Evolutionary conservation across 2,797 vertebrate genomes (phyloP), one percentile per base, ranked within the genome.

Genomic region (Octomys mimax): DNA sequence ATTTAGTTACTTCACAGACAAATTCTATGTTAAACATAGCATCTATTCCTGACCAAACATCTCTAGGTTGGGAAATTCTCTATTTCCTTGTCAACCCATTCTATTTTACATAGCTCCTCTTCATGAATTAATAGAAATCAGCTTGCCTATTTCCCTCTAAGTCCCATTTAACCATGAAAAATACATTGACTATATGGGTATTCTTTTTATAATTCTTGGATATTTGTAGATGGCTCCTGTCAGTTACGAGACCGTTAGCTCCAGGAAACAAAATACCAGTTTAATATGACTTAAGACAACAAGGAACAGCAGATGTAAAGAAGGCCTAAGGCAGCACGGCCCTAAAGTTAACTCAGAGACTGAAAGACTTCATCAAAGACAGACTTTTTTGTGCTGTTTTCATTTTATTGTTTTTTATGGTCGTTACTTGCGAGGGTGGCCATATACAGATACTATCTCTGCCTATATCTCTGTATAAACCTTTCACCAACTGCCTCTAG

Each of bases 121-220:
- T 77, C 31, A 26, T 6, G 4, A 13, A 70, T 64, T 54, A 82
- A 26, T 77, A 46, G 11, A 80, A 87, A 26, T 81, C 31, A 18
- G 1, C 42, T 57, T 22, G 5, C 59, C 14, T 49, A 0, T 68
- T 89, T 95, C 89, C 36, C 73, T 59, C 2, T 14, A 42, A 36
- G 26, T 77, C 39, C 14, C 78, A 24, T 85, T 94, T 94, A 82
- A 87, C 33, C 33, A 24, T 86, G 54, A 39, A 82, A 94, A 94
- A 19, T 11, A 77, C 54, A 36, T 59, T 80, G 54, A 79, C 28
- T 91, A 66, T 80, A 1, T 87, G 84, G 36, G 75, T 78, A n/a
- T 31, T 92, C 33, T 92, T 88, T 36, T 80, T 79, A 46, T 8
- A 87, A 61, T 39, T 78, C 64, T 86, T 64, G 7, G 46, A 54